phyloP scores from a whole-genome alignment of 1,140 invertebrate species.

The Brachionus calyciflorus region DNA sequence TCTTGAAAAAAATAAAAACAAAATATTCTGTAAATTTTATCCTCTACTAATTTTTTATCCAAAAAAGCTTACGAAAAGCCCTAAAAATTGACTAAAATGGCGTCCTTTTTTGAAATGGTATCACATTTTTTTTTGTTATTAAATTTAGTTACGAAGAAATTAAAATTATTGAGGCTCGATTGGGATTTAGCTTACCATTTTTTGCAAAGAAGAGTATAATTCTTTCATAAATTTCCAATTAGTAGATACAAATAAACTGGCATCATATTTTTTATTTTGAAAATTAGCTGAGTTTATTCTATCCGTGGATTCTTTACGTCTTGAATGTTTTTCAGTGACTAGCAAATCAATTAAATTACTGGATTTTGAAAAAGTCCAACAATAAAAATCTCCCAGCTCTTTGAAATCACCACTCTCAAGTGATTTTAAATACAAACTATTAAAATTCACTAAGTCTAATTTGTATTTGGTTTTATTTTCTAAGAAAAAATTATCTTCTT shows the following conservation, averaged over 20 bases:
- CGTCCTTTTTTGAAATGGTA: too few species aligned
- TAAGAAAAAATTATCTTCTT: neutral
- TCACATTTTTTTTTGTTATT: too few species aligned
- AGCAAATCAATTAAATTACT: conserved; percentile 11
- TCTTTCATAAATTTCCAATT: conserved; percentile 44
- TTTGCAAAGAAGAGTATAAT: conserved; percentile 10
- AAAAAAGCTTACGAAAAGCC: too few species aligned
- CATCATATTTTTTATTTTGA: conserved; percentile 18
- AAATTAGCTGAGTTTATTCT: neutral
- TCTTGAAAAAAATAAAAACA: too few species aligned
- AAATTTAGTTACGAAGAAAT: too few species aligned
- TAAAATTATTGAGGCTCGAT: too few species aligned
- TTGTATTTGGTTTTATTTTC: neutral
- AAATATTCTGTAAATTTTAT: too few species aligned
- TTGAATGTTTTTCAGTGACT: neutral
- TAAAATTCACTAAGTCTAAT: neutral
- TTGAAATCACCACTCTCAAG: conserved; percentile 8
- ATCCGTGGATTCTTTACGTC: neutral
- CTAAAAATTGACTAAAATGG: too few species aligned
- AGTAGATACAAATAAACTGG: neutral
- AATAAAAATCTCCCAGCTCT: conserved; percentile 38
- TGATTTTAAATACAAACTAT: neutral
- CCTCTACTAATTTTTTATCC: too few species aligned
- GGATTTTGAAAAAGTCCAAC: conserved; percentile 32
- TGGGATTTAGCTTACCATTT: conserved; percentile 35